phyloP scores from a whole-genome alignment of 2,888 invertebrate genomes.

The Drosophila mimica region DNA sequence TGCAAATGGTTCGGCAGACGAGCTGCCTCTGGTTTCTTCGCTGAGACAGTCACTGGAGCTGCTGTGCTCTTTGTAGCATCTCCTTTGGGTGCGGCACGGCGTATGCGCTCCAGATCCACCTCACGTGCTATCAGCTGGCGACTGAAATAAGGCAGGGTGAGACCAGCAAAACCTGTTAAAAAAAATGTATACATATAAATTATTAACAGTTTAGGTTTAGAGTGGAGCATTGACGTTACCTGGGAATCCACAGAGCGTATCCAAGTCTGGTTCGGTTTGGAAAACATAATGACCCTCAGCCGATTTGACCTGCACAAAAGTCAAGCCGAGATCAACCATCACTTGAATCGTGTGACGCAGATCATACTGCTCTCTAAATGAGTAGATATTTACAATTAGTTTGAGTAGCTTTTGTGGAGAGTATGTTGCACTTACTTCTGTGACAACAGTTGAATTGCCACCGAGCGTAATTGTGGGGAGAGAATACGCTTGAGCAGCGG shows the following conservation, averaged over 20 bases:
- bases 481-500: slow-evolving; percentile 90
- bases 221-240: slow-evolving; percentile 59
- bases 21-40: slow-evolving; percentile 47
- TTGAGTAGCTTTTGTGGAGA: neutral
- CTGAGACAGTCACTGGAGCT: neutral
- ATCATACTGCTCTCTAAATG: slow-evolving; percentile 85
- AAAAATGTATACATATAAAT: neutral
- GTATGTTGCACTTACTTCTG: slow-evolving; percentile 75
- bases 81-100: slow-evolving; percentile 85
- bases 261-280: slow-evolving; percentile 91
- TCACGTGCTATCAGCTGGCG: slow-evolving; percentile 93
- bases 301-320: slow-evolving; percentile 92
- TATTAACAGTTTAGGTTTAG: slow-evolving; percentile 6
- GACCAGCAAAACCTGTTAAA: slow-evolving; percentile 71
- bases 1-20: slow-evolving; percentile 90
- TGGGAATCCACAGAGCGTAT: slow-evolving; percentile 86
- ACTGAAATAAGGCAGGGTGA: slow-evolving; percentile 88
- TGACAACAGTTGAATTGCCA: slow-evolving; percentile 85
- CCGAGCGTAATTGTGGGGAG: slow-evolving; percentile 90
- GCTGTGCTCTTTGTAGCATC: slow-evolving; percentile 14
- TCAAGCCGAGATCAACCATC: slow-evolving; percentile 95
- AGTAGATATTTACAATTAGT: neutral
- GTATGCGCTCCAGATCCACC: slow-evolving; percentile 91
- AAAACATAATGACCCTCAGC: slow-evolving; percentile 91
- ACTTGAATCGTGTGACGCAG: slow-evolving; percentile 90